Percentiles rank a stretch among this genome's conserved stretches.
These are phyloP conservation scores for Gorsachius goisagi DNA, from an alignment of 2,113 vertebrate genomes.

Conservation along the genomic window DNA sequence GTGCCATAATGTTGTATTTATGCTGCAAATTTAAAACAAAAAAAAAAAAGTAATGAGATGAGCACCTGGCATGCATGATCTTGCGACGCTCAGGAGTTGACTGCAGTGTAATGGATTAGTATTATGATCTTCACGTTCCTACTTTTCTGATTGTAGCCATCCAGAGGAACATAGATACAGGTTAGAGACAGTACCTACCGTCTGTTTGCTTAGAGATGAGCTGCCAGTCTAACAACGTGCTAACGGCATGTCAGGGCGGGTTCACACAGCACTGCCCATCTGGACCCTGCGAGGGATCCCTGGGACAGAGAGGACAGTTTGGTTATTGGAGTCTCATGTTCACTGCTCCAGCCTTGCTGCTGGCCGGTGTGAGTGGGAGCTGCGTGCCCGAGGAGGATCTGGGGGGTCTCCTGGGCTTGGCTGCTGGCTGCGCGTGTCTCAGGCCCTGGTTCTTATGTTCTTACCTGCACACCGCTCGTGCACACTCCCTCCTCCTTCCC, in stretches of 20 bases:
- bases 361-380: neutral
- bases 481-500: neutral
- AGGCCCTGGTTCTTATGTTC: neutral
- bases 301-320: neutral
- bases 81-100: conserved; percentile 9
- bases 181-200: conserved; percentile 54
- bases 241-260: neutral
- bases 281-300: neutral
- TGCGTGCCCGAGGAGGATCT: neutral
- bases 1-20: conserved; percentile 1
- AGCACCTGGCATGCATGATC: conserved; percentile 46
- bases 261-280: neutral
- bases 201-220: conserved; percentile 58
- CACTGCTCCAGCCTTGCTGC: neutral
- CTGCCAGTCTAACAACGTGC: conserved; percentile 47
- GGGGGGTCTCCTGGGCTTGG: neutral
- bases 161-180: conserved; percentile 71
- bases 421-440: neutral
- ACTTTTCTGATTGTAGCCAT: conserved; percentile 70
- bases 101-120: conserved; percentile 46
- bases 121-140: conserved; percentile 50
- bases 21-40: neutral
- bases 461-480: neutral
- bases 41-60: neutral
- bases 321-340: neutral